These are phyloP conservation scores for Pollenia griseotomentosa DNA, from an alignment of 2,888 invertebrate genomes.

Conservation along the genomic window DNA sequence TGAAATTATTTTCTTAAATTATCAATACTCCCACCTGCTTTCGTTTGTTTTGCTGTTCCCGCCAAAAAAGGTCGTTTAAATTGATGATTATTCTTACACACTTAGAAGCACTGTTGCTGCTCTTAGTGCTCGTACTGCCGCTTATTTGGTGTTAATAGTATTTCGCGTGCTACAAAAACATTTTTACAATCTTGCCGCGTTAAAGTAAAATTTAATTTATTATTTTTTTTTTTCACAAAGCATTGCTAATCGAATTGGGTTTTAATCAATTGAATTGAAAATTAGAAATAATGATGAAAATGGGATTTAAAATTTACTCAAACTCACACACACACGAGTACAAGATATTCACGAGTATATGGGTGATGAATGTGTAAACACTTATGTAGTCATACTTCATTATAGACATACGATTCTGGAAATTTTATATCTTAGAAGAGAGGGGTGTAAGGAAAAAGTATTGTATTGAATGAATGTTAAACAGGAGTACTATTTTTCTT, in stretches of 20 bases:
- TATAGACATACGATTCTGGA: background rate
- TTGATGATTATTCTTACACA: background rate
- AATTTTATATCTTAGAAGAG: background rate
- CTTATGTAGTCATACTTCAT: conserved; percentile 8
- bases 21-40: background rate
- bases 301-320: conserved; percentile 63
- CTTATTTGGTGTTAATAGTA: conserved; percentile 73
- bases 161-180: conserved; percentile 73
- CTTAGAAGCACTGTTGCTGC: conserved; percentile 39
- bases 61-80: background rate
- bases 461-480: conserved; percentile 53
- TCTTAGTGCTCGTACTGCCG: conserved; percentile 30
- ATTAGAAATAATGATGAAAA: conserved; percentile 73
- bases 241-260: conserved; percentile 83
- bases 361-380: conserved; percentile 59
- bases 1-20: background rate
- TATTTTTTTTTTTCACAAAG: conserved; percentile 77
- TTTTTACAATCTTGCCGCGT: conserved; percentile 74
- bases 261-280: conserved; percentile 83
- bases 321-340: conserved; percentile 28
- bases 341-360: conserved; percentile 11
- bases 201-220: conserved; percentile 81
- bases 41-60: background rate
- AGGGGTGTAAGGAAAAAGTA: background rate
- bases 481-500: conserved; percentile 4